A percentile compares a stretch with the other conserved stretches of the same genome.
Conservation (phyloP, 2,113 vertebrate species). For the Psettodes erumei region DNA sequence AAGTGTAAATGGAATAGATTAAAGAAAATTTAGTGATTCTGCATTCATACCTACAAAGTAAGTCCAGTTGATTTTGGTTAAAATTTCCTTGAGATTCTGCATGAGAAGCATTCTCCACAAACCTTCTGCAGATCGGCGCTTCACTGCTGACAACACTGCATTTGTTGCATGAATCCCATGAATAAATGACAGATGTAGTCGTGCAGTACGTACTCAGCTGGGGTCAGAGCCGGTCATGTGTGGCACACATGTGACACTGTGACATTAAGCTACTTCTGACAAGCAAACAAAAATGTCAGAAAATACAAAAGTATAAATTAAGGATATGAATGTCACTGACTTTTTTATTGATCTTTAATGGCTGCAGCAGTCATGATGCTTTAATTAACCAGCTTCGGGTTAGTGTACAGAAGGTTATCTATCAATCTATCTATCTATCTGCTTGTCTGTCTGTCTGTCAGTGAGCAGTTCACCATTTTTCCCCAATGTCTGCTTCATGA, state of each 20-base stretch:
- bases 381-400: background rate
- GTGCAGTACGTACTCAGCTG: slow-evolving; percentile 2
- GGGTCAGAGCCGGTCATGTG: slow-evolving; percentile 41
- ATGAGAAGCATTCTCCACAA: slow-evolving; percentile 45
- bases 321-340: background rate
- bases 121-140: slow-evolving; percentile 21
- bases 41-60: too few species aligned
- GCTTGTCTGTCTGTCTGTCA: background rate
- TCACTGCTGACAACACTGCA: slow-evolving; percentile 36
- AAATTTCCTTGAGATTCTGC: slow-evolving; percentile 4
- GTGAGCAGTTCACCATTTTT: background rate
- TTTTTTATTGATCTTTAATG: slow-evolving; percentile 25
- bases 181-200: slow-evolving; percentile 48
- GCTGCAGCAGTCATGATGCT: background rate
- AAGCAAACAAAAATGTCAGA: background rate
- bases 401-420: background rate
- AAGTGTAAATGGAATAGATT: slow-evolving; percentile 29
- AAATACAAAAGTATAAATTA: slow-evolving; percentile 23
- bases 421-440: too few species aligned
- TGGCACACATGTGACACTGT: background rate
- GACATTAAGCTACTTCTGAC: background rate
- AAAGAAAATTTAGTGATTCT: too few species aligned
- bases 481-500: background rate
- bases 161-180: slow-evolving; percentile 51
- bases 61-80: too few species aligned